phyloP scores from a whole-genome alignment of 2,113 vertebrate species.

The Rutilus rutilus region DNA sequence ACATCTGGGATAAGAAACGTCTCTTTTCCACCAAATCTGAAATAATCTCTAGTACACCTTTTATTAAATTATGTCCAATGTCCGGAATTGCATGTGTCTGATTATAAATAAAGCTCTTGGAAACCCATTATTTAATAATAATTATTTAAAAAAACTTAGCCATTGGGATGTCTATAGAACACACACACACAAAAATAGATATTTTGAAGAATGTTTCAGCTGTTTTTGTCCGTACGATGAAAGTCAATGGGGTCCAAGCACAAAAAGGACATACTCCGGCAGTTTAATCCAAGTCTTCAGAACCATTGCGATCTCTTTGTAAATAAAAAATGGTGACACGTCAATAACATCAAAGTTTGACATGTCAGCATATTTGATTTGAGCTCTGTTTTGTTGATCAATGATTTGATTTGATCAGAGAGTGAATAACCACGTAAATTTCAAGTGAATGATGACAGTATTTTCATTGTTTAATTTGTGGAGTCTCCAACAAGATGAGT shows the following conservation, averaged over 20 bases:
- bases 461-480: too few relatives aligned
- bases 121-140: not conserved
- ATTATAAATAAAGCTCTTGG: not conserved
- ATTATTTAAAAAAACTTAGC: not conserved
- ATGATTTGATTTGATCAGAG: not conserved
- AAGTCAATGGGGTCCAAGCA: not conserved
- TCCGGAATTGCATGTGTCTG: not conserved
- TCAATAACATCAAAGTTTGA: not conserved
- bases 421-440: not conserved
- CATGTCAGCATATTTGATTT: not conserved
- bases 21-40: not conserved
- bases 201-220: not conserved
- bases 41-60: not conserved
- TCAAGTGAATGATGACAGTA: not conserved
- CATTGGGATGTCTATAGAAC: not conserved
- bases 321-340: not conserved
- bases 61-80: constrained; percentile 5
- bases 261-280: not conserved
- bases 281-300: not conserved
- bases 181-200: not conserved
- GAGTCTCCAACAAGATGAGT: not conserved
- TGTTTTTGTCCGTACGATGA: not conserved
- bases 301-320: not conserved
- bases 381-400: not conserved
- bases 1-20: constrained; percentile 18